Conservation (phyloP, 37 sponge, comb jelly and placozoan genomes). For the Theonella swinhoei region DNA sequence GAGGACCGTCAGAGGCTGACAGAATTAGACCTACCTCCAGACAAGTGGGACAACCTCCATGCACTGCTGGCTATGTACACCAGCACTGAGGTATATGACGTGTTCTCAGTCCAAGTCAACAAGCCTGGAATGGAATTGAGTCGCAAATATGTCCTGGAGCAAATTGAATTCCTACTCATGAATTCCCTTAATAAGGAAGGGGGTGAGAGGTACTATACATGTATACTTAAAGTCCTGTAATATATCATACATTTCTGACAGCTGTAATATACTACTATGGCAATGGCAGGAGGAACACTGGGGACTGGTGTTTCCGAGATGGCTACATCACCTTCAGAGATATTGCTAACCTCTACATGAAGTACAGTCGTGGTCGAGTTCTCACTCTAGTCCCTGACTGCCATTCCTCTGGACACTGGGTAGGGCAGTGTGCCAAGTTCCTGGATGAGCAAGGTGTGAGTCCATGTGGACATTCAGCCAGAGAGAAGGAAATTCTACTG, state of each 20-base stretch:
- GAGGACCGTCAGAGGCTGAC: background rate
- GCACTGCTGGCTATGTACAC: background rate
- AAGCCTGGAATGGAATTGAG: background rate
- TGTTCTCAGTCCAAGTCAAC: background rate
- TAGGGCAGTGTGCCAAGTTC: constrained; percentile 14
- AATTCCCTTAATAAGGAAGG: too few species aligned
- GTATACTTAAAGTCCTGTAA: too few species aligned
- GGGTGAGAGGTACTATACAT: too few species aligned
- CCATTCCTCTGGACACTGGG: constrained; percentile 68
- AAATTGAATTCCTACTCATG: background rate
- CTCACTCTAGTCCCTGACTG: constrained; percentile 68
- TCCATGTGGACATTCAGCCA: constrained; percentile 74
- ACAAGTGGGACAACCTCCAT: background rate
- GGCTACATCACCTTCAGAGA: constrained; percentile 63
- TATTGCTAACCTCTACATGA: constrained; percentile 53
- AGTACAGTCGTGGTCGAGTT: constrained; percentile 32
- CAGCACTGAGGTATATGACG: background rate
- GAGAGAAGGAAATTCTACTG: constrained; percentile 53
- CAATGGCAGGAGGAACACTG: constrained; percentile 60
- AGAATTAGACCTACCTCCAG: background rate
- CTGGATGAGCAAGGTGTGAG: constrained; percentile 57
- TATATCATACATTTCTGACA: too few species aligned
- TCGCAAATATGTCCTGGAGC: background rate
- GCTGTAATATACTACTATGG: constrained; percentile 74
- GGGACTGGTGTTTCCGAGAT: constrained; percentile 87